Base-by-base conservation (phyloP, 2,888 invertebrate genomes). In the Molorchus minor region DNA sequence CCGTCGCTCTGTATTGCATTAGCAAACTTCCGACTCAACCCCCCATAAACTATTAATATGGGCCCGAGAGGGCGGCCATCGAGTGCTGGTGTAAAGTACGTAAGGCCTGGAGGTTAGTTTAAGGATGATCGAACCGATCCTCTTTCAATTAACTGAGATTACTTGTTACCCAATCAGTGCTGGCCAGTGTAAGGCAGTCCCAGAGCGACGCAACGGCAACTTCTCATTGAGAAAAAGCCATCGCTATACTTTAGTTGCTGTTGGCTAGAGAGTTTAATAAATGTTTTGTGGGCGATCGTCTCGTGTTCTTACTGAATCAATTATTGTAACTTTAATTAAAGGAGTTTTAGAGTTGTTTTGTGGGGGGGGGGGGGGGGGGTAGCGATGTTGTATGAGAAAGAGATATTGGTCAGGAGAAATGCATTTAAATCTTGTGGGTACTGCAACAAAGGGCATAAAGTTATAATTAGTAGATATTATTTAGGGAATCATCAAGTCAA, bases 101-200 rank as follows among this genome's bases (percentile, higher is more conserved):
- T 15, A 29, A 52, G 52, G 52, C 30, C n/a, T 19, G 41, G 41
- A 52, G 52, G 52, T 41, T 52, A 41, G 52, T 66, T 69, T 64
- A 66, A 71, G 70, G 73, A 74, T 77, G 75, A 79, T 78, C 77
- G 77, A 75, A 74, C 75, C 77, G 71, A 77, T 78, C 77, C 78
- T 75, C 77, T 78, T 79, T 78, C 79, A 79, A 79, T 79, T 79
- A 78, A 78, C 74, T 75, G 69, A 75, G 78, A 78, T 79, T 78
- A 79, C 76, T 75, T 77, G 77, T 77, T 79, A 78, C 77, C 78
- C 78, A 78, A 79, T 78, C 78, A 78, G 74, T 73, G 73, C 69
- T 67, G 66, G 70, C 70, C 69, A 67, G 71, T 72, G 72, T 72
- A 73, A 71, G 68, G 60, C 62, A 71, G 65, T 75, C 75, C 72